Conservation (phyloP, 2,113 vertebrate genomes). For the Lonchura striata region DNA sequence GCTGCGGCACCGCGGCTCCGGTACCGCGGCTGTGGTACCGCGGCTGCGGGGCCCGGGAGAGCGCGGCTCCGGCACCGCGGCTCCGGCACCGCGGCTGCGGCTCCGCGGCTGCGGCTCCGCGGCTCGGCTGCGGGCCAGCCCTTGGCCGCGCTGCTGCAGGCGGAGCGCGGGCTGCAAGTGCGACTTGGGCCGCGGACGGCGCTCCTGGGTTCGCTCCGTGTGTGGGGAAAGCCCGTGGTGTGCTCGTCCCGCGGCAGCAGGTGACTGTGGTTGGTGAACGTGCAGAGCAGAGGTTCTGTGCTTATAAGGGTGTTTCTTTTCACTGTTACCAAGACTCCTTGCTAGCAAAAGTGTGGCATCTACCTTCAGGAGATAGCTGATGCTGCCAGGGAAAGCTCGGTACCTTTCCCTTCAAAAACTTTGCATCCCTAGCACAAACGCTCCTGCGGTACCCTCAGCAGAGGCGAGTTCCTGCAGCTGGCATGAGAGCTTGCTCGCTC, state of each 20-base stretch:
- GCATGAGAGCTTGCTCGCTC: rapidly evolving
- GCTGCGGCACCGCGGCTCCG: too few species aligned
- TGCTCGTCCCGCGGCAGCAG: background rate
- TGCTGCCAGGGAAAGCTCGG: background rate
- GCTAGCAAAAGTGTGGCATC: background rate
- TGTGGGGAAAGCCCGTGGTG: rapidly evolving
- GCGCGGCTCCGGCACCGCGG: too few species aligned
- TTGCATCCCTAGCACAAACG: background rate
- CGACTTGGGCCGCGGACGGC: background rate
- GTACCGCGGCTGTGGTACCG: too few species aligned
- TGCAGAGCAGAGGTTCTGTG: background rate
- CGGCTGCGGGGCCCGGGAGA: too few species aligned
- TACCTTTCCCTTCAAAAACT: background rate
- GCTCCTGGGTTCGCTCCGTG: too few species aligned
- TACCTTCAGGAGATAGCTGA: rapidly evolving
- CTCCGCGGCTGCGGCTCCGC: too few species aligned
- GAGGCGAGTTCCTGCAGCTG: background rate
- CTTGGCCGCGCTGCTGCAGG: background rate
- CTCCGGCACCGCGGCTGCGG: too few species aligned
- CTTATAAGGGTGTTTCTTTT: background rate
- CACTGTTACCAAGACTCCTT: background rate
- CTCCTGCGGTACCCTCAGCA: background rate
- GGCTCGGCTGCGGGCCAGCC: background rate
- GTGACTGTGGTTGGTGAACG: background rate
- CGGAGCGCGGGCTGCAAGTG: background rate